Evolutionary conservation across 2,113 vertebrate genomes (phyloP).

Genomic region (Rhodinocichla rosea): DNA sequence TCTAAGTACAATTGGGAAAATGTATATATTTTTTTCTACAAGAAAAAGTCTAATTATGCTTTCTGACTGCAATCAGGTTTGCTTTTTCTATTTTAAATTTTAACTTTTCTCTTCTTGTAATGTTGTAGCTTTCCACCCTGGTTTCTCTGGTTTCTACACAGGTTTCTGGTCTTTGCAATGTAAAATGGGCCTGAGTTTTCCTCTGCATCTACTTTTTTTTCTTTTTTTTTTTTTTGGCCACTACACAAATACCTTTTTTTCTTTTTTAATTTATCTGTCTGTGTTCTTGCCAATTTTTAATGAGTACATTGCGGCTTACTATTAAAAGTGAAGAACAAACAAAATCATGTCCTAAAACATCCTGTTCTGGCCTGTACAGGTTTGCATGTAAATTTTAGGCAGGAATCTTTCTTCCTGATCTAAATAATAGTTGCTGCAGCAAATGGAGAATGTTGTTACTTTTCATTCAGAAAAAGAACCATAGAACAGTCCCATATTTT

Average conservation of each 20-base stretch:
- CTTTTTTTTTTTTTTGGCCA: background rate
- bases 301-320: background rate
- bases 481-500: background rate
- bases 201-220: background rate
- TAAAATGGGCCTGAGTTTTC: background rate
- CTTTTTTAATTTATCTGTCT: background rate
- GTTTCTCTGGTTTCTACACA: background rate
- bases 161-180: background rate
- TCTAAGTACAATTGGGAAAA: background rate
- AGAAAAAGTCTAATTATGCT: background rate
- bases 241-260: background rate
- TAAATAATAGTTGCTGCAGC: background rate
- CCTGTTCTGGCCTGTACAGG: background rate
- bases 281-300: constrained; percentile 9
- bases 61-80: background rate
- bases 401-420: background rate
- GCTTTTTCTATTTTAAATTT: background rate
- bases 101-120: background rate
- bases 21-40: background rate
- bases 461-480: background rate
- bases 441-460: background rate
- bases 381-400: background rate
- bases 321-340: constrained; percentile 17
- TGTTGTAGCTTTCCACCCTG: background rate
- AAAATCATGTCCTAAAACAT: constrained; percentile 13